These are phyloP conservation scores for Apamea sordens DNA, from an alignment of 2,888 invertebrate genomes.

Conservation along the genomic window DNA sequence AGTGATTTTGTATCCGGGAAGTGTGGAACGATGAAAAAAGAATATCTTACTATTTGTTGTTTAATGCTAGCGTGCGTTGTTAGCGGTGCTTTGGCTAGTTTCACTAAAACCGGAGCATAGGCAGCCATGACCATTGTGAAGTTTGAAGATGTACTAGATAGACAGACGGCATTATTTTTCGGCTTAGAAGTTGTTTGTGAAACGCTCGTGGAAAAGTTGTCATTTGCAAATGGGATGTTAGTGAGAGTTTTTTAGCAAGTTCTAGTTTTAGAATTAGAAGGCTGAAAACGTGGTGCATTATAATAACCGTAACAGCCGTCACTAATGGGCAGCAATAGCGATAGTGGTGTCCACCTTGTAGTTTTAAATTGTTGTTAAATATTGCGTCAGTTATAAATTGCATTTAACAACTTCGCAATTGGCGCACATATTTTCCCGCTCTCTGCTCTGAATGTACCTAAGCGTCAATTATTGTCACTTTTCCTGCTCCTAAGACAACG, in stretches of 20 bases:
- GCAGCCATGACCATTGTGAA: conserved; percentile 27
- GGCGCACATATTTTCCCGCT: conserved; percentile 36
- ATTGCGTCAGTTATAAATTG: conserved; percentile 17
- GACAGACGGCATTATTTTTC: background rate
- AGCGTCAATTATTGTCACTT: conserved; percentile 13
- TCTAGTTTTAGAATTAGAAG: conserved; percentile 9
- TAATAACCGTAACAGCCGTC: background rate
- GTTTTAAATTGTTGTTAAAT: background rate
- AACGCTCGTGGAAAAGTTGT: conserved; percentile 9
- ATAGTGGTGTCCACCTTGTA: background rate
- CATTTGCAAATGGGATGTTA: conserved; percentile 18
- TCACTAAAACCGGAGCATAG: conserved; percentile 47
- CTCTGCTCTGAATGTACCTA: conserved; percentile 8
- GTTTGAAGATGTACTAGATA: conserved; percentile 45
- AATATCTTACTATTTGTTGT: conserved; percentile 60
- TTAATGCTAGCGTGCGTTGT: conserved; percentile 49
- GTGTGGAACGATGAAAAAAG: conserved; percentile 58
- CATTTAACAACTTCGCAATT: conserved; percentile 7
- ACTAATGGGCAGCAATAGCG: too few species aligned
- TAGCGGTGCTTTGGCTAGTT: conserved; percentile 36
- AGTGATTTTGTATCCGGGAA: conserved; percentile 72
- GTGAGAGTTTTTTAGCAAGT: conserved; percentile 3
- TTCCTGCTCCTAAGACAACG: conserved; percentile 36
- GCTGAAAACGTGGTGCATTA: background rate
- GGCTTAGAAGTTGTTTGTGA: conserved; percentile 20